phyloP scores from a whole-genome alignment of 2,888 invertebrate species.

The Leptarthrus brevirostris region DNA sequence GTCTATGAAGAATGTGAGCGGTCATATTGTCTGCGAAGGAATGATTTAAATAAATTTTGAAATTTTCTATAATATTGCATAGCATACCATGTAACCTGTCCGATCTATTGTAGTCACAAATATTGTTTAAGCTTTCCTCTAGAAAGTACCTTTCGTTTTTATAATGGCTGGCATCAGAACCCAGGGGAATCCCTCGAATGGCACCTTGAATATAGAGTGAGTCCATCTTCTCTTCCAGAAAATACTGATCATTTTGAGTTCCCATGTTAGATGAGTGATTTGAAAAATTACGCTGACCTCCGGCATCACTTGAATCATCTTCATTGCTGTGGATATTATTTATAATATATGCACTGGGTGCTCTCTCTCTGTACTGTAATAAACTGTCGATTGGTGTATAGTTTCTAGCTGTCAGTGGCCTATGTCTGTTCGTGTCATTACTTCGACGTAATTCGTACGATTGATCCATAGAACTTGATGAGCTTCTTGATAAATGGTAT shows the following conservation, averaged over 20 bases:
- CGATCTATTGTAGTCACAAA: slow-evolving; percentile 59
- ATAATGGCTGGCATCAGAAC: slow-evolving; percentile 65
- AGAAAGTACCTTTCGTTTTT: slow-evolving; percentile 66
- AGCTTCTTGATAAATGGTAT: slow-evolving; percentile 61
- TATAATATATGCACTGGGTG: slow-evolving; percentile 59
- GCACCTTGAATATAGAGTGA: slow-evolving; percentile 65
- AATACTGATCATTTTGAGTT: slow-evolving; percentile 60
- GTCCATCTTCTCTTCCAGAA: slow-evolving; percentile 66
- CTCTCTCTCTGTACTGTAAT: slow-evolving; percentile 59
- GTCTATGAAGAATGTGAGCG: slow-evolving; percentile 60
- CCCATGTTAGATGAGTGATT: slow-evolving; percentile 56
- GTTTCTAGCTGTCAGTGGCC: slow-evolving; percentile 58
- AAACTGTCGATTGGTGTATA: slow-evolving; percentile 64
- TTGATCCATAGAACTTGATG: slow-evolving; percentile 61
- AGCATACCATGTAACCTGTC: slow-evolving; percentile 51
- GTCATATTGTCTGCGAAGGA: slow-evolving; percentile 56
- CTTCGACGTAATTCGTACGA: slow-evolving; percentile 48
- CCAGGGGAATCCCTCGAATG: slow-evolving; percentile 63
- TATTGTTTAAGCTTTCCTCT: slow-evolving; percentile 60
- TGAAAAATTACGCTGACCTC: slow-evolving; percentile 18
- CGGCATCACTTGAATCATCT: slow-evolving; percentile 60
- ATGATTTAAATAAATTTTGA: background rate
- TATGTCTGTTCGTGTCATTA: slow-evolving; percentile 21
- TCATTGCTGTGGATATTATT: slow-evolving; percentile 34
- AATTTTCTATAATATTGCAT: no score